These are phyloP conservation scores for Meda fulgida DNA, from an alignment of 2,797 vertebrate species.

Conservation along the genomic window DNA sequence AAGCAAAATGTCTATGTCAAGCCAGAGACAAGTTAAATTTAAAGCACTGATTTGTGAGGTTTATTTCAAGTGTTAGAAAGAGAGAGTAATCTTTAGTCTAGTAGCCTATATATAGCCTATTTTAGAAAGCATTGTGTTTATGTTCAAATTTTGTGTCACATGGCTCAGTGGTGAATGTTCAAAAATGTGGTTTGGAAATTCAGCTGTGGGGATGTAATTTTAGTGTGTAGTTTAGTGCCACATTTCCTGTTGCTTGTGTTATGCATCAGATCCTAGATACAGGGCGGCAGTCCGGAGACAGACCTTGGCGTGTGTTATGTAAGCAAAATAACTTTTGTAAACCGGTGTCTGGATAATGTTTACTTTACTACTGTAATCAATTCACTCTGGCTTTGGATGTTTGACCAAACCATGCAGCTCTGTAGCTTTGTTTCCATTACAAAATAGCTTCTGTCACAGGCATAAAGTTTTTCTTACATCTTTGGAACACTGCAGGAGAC, in stretches of 20 bases:
- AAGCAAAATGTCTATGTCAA: not conserved
- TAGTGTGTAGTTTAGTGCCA: constrained; percentile 19
- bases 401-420: constrained; percentile 17
- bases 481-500: not conserved
- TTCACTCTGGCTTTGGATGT: constrained; percentile 21
- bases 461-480: not conserved
- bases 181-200: not conserved
- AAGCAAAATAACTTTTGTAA: constrained; percentile 57
- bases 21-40: not conserved
- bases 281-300: constrained; percentile 19
- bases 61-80: not conserved
- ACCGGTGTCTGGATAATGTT: constrained; percentile 48
- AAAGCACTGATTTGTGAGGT: not conserved
- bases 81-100: not conserved
- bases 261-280: constrained; percentile 40
- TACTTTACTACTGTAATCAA: constrained; percentile 47
- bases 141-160: not conserved
- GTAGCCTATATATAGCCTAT: not conserved
- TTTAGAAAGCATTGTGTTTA: not conserved
- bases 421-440: constrained; percentile 32
- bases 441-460: not conserved
- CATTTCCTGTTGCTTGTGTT: constrained; percentile 34
- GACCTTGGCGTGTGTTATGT: constrained; percentile 34
- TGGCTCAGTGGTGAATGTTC: not conserved
- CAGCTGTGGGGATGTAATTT: not conserved